Evolutionary conservation across 2,888 invertebrate genomes (phyloP).

Genomic region (Diaphora mendica): DNA sequence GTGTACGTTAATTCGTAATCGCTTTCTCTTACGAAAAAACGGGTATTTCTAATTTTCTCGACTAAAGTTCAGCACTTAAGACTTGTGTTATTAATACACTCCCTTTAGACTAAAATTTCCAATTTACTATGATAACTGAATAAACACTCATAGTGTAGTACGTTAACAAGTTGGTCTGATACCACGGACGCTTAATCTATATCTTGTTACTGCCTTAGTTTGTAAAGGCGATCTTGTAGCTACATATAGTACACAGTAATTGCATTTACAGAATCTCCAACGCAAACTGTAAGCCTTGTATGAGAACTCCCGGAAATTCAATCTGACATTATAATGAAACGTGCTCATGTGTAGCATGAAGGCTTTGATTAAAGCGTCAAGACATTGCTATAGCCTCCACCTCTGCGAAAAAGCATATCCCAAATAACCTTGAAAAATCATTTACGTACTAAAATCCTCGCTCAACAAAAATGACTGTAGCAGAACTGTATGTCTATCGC

Average conservation of each 20-base stretch:
- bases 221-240: conserved; percentile 37
- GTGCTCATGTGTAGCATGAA: conserved; percentile 14
- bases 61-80: background rate
- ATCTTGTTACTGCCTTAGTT: conserved; percentile 29
- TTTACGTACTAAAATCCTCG: no score
- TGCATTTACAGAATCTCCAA: conserved; percentile 48
- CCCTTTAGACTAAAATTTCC: conserved; percentile 33
- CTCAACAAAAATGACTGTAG: no score
- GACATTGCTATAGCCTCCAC: background rate
- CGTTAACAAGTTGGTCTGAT: conserved; percentile 50
- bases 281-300: conserved; percentile 44
- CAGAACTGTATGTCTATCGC: no score
- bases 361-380: background rate
- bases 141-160: conserved; percentile 32
- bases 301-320: conserved; percentile 35
- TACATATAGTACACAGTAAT: conserved; percentile 52
- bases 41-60: background rate
- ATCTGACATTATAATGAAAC: conserved; percentile 45
- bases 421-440: no score
- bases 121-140: conserved; percentile 36
- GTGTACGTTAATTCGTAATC: no score
- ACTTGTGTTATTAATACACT: no score
- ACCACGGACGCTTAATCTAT: conserved; percentile 3
- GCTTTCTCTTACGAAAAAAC: background rate
- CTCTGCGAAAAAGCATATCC: no score